Evolutionary conservation across 2,797 vertebrate genomes (phyloP).

Genomic region (Coluber constrictor): DNA sequence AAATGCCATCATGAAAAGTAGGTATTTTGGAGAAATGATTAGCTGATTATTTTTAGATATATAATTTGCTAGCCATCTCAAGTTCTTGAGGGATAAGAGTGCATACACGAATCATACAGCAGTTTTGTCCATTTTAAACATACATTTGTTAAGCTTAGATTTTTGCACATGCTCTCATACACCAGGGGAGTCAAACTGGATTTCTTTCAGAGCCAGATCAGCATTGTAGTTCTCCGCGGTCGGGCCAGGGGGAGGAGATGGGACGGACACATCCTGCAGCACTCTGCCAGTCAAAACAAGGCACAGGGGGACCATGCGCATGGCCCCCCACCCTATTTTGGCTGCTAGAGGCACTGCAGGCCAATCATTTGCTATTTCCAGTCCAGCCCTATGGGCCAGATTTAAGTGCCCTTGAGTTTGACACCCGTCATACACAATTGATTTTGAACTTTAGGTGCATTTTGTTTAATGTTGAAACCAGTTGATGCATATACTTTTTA

Average conservation of each 20-base stretch:
- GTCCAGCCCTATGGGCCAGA: no score
- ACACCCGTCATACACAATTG: background rate
- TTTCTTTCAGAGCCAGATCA: no score
- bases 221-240: no score
- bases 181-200: no score
- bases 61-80: background rate
- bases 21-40: background rate
- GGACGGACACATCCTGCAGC: no score
- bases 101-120: background rate
- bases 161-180: background rate
- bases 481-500: background rate
- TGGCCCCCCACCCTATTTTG: no score
- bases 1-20: background rate
- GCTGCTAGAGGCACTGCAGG: no score
- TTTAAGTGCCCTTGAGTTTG: no score
- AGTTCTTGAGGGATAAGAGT: background rate
- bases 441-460: background rate
- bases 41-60: background rate
- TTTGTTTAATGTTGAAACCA: background rate
- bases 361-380: no score
- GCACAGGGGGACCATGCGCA: no score
- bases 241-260: no score
- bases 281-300: no score
- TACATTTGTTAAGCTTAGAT: background rate
- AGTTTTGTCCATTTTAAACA: background rate